Conservation (phyloP, 2,113 vertebrate genomes). For the Melanocharis versteri region DNA sequence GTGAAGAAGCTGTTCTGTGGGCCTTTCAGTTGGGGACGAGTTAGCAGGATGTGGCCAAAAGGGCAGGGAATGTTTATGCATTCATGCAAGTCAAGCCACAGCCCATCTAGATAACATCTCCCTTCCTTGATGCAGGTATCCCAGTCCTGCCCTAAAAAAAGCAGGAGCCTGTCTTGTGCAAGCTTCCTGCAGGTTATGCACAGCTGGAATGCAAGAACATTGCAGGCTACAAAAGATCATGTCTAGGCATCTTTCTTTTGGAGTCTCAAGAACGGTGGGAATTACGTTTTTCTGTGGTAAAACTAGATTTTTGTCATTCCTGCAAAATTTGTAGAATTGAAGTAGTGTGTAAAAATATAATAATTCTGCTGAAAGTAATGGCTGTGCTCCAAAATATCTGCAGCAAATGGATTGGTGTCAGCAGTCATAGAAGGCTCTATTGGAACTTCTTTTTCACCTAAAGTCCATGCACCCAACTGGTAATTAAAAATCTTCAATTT, state of each 20-base stretch:
- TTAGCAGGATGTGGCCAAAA: conserved; percentile 66
- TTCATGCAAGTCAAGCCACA: conserved; percentile 50
- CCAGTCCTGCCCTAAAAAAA: conserved; percentile 35
- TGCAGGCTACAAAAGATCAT: conserved; percentile 55
- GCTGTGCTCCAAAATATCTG: conserved; percentile 35
- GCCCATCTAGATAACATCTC: conserved; percentile 62
- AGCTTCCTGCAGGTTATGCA: conserved; percentile 61
- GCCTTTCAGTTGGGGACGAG: conserved; percentile 65
- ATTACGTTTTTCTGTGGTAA: conserved; percentile 39
- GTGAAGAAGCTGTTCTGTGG: conserved; percentile 69
- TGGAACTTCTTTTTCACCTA: conserved; percentile 59
- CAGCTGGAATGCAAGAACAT: conserved; percentile 65
- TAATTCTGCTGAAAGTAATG: conserved; percentile 3
- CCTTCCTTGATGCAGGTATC: conserved; percentile 44
- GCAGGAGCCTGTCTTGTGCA: conserved; percentile 32
- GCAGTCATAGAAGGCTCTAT: conserved; percentile 44
- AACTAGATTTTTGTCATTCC: conserved; percentile 54
- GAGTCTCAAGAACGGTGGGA: conserved; percentile 50
- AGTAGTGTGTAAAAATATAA: conserved; percentile 6
- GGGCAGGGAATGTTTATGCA: conserved; percentile 58
- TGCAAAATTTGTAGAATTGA: conserved; percentile 48
- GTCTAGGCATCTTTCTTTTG: conserved; percentile 59
- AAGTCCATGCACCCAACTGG: conserved; percentile 47
- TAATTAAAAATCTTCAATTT: neutral
- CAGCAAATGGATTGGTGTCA: neutral